Evolutionary conservation across 2,888 invertebrate genomes (phyloP).

Genomic region (Isoperla grammatica): DNA sequence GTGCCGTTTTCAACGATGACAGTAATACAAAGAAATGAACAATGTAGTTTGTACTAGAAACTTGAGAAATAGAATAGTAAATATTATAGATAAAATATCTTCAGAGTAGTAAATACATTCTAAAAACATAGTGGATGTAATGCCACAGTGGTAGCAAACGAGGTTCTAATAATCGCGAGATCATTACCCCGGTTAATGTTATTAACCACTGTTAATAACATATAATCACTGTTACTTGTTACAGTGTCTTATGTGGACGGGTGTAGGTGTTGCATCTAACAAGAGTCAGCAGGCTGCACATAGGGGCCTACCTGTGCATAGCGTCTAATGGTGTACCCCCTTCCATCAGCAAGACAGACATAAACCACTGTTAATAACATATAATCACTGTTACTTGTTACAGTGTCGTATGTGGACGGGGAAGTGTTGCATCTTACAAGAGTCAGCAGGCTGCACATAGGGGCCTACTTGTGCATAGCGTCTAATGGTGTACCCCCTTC

Average conservation of each 20-base stretch:
- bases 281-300: slow-evolving; percentile 84
- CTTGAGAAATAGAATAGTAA: too few species aligned
- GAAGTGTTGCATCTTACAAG: slow-evolving; percentile 79
- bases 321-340: slow-evolving; percentile 91
- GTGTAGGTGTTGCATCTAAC: slow-evolving; percentile 76
- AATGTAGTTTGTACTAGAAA: too few species aligned
- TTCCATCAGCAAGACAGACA: slow-evolving; percentile 79
- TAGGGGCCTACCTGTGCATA: slow-evolving; percentile 90
- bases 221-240: slow-evolving; percentile 38
- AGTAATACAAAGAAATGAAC: too few species aligned
- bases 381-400: slow-evolving; percentile 38
- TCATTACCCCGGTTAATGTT: too few species aligned
- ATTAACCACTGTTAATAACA: too few species aligned
- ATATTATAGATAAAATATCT: too few species aligned
- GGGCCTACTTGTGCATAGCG: slow-evolving; percentile 87
- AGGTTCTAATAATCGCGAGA: too few species aligned
- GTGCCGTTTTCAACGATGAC: too few species aligned
- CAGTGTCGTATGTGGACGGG: slow-evolving; percentile 85
- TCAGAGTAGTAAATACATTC: too few species aligned
- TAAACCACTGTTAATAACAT: too few species aligned
- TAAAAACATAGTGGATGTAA: too few species aligned
- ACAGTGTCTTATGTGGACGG: slow-evolving; percentile 85
- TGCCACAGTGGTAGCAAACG: too few species aligned
- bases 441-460: slow-evolving; percentile 89
- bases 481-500: slow-evolving; percentile 90